These are phyloP conservation scores for Aplysina aerophoba DNA, from an alignment of 37 sponge, comb jelly and placozoan genomes.

Conservation along the genomic window DNA sequence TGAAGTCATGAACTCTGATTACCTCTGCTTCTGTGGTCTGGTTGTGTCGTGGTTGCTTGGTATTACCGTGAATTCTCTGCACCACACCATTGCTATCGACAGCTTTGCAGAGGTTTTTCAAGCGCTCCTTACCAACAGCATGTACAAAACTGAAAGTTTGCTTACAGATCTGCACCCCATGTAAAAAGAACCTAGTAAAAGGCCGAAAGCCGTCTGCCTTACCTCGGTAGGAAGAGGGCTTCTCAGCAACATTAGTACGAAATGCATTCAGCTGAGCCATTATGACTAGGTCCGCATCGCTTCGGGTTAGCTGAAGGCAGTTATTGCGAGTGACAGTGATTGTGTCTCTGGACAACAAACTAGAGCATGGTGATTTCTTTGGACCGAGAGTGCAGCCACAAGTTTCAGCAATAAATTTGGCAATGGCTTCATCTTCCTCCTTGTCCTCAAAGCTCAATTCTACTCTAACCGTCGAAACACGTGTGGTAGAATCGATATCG, in stretches of 20 bases:
- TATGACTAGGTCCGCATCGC: neutral
- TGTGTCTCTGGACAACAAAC: neutral
- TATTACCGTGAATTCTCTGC: neutral
- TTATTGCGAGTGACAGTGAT: neutral
- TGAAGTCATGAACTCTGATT: neutral
- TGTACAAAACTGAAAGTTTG: neutral
- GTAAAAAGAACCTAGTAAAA: neutral
- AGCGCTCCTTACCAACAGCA: constrained; percentile 11
- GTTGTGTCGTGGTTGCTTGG: neutral
- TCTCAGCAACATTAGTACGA: neutral
- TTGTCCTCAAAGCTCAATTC: constrained; percentile 6
- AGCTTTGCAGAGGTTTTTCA: neutral
- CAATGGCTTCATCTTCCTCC: neutral
- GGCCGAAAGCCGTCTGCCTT: neutral
- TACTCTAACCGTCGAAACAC: too few species aligned
- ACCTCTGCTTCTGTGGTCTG: neutral
- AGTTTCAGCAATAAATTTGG: neutral
- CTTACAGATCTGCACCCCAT: neutral
- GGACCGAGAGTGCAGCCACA: neutral
- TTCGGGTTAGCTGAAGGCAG: constrained; percentile 2
- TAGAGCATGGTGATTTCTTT: neutral
- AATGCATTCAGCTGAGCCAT: constrained; percentile 30
- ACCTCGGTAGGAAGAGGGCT: neutral
- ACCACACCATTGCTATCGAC: constrained; percentile 19
- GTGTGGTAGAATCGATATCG: too few species aligned